These are phyloP conservation scores for Brachypterus glaber DNA, from an alignment of 2,888 invertebrate species.

Conservation along the genomic window DNA sequence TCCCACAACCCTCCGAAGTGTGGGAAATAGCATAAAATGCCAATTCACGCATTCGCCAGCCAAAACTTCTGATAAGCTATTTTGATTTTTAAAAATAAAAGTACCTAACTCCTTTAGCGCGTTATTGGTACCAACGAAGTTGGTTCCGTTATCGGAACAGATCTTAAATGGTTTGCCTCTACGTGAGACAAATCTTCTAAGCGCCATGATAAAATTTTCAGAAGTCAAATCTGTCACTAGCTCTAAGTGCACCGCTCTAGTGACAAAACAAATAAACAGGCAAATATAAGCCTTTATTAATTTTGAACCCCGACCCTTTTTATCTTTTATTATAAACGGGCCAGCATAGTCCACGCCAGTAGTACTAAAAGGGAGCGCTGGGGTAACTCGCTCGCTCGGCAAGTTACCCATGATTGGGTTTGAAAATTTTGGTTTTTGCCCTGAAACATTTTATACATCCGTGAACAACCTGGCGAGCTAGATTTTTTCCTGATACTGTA, in stretches of 20 bases:
- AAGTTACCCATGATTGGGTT: constrained; percentile 20
- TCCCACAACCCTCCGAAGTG: no score
- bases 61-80: no score
- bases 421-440: constrained; percentile 12
- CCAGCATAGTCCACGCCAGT: constrained; percentile 21
- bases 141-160: constrained; percentile 16
- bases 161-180: constrained; percentile 13
- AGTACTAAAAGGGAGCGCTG: constrained; percentile 15
- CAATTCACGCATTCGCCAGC: no score
- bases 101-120: constrained; percentile 11
- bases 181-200: constrained; percentile 16
- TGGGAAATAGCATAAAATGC: no score
- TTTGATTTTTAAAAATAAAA: no score
- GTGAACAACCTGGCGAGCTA: constrained; percentile 14
- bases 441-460: constrained; percentile 19
- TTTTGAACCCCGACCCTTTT: constrained; percentile 12
- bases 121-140: constrained; percentile 14
- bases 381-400: constrained; percentile 10
- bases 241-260: constrained; percentile 21
- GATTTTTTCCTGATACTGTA: constrained; percentile 15
- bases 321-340: constrained; percentile 16
- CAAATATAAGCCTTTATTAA: constrained; percentile 17
- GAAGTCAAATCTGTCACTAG: constrained; percentile 18
- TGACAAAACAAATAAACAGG: constrained; percentile 21
- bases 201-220: constrained; percentile 17